These are phyloP conservation scores for Habroteleia sp. DNA, from an alignment of 2,888 invertebrate species.

Conservation along the genomic window DNA sequence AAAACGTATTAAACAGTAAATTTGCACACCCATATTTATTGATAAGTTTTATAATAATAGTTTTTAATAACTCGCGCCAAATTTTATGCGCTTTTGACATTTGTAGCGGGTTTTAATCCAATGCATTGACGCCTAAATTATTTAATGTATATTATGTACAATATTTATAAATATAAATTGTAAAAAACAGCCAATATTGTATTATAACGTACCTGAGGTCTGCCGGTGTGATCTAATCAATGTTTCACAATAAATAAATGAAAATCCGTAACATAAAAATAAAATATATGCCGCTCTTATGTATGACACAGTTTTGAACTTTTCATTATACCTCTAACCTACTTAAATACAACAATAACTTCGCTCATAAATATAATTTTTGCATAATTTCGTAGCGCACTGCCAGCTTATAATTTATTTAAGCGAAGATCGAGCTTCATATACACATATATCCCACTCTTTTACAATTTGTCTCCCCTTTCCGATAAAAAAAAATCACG, in stretches of 20 bases:
- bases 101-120: no score
- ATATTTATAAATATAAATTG: no score
- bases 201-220: no score
- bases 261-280: conserved; percentile 33
- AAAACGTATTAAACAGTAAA: no score
- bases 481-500: conserved; percentile 19
- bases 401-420: conserved; percentile 50
- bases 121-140: no score
- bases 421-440: conserved; percentile 28
- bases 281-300: conserved; percentile 17
- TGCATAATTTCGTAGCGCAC: conserved; percentile 43
- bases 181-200: no score
- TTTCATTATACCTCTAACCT: conserved; percentile 53
- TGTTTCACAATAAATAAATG: conserved; percentile 7
- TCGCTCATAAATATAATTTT: conserved; percentile 58
- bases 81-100: no score
- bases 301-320: conserved; percentile 53
- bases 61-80: no score
- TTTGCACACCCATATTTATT: no score
- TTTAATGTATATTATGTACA: no score
- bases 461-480: not conserved
- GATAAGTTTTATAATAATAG: no score
- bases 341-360: conserved; percentile 53
- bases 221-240: conserved; percentile 13
- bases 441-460: conserved; percentile 1